Conservation (phyloP, 1,140 invertebrate species). For the Drosophila nasuta region DNA sequence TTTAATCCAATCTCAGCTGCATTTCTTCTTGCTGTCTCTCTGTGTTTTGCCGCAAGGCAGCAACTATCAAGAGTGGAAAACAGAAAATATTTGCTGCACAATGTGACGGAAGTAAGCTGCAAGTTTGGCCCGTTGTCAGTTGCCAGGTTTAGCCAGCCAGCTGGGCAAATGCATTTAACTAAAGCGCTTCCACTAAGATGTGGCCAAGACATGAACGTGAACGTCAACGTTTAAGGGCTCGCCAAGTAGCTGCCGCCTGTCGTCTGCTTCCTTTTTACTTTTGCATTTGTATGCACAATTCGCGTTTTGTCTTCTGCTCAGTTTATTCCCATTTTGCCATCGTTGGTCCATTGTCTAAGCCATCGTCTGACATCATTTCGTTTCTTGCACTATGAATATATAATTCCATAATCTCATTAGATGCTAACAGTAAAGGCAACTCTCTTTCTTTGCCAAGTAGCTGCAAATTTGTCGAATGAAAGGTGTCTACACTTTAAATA, state of each 20-base stretch:
- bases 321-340: conserved; percentile 48
- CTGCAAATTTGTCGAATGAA: conserved; percentile 39
- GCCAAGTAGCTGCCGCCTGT: conserved; percentile 5
- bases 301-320: conserved; percentile 61
- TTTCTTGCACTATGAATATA: conserved; percentile 70
- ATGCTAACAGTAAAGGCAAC: conserved; percentile 39
- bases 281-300: conserved; percentile 75
- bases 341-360: conserved; percentile 32
- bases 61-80: conserved; percentile 14
- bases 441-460: conserved; percentile 23
- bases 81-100: conserved; percentile 62
- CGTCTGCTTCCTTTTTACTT: background rate
- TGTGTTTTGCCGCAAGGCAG: conserved; percentile 6
- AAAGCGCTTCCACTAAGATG: conserved; percentile 65
- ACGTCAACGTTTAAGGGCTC: conserved; percentile 34
- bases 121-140: conserved; percentile 7
- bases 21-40: background rate
- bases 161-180: conserved; percentile 70
- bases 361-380: conserved; percentile 65
- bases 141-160: background rate
- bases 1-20: conserved; percentile 12
- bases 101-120: conserved; percentile 71
- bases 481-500: conserved; percentile 16
- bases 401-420: conserved; percentile 74
- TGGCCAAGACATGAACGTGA: conserved; percentile 36